Percentiles rank a stretch among this genome's conserved stretches.
These are phyloP conservation scores for Lithophane socia DNA, from an alignment of 2,888 invertebrate species.

Conservation along the genomic window DNA sequence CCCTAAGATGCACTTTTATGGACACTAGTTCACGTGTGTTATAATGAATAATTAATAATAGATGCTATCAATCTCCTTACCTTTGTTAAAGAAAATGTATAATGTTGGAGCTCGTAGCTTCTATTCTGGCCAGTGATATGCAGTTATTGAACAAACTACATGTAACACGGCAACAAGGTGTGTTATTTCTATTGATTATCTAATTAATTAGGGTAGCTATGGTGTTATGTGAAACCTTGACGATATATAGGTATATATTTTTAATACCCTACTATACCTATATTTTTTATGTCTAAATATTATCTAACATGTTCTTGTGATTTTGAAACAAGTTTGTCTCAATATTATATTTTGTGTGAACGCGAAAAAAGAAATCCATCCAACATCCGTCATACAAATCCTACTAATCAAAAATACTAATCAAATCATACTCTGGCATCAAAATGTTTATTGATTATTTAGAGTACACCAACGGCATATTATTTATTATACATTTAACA, in stretches of 20 bases:
- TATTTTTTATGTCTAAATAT: too few species aligned
- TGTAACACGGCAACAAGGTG: conserved; percentile 49
- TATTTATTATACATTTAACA: background rate
- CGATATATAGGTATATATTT: background rate
- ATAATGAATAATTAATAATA: background rate
- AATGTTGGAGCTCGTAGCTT: background rate
- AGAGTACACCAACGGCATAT: background rate
- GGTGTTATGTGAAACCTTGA: background rate
- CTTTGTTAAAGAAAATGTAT: conserved; percentile 1
- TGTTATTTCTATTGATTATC: conserved; percentile 40
- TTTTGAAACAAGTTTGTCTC: background rate
- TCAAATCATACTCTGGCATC: too few species aligned
- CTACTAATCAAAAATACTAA: too few species aligned
- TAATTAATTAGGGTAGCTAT: conserved; percentile 19
- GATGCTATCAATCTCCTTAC: conserved; percentile 23
- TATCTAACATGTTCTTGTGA: background rate
- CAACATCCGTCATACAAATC: too few species aligned
- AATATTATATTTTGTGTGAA: background rate
- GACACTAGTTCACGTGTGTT: background rate
- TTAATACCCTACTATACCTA: too few species aligned
- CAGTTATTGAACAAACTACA: conserved; percentile 59
- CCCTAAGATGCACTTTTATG: background rate
- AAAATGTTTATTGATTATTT: too few species aligned
- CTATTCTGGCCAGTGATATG: background rate
- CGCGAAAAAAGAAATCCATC: background rate